These are phyloP conservation scores for Hyperoplus lanceolatus DNA, from an alignment of 2,797 vertebrate genomes.

Conservation along the genomic window DNA sequence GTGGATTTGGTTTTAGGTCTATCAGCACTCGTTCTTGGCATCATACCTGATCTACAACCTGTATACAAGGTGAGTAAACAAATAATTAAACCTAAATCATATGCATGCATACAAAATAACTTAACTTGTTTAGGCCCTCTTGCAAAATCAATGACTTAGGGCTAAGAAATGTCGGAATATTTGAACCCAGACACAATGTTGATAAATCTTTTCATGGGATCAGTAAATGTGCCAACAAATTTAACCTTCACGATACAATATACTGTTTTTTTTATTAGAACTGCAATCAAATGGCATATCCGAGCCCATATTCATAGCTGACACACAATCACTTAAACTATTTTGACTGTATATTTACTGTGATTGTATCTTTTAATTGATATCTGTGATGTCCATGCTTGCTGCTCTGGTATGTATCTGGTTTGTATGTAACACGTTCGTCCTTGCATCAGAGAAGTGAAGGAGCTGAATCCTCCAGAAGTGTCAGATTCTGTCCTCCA, in stretches of 20 bases:
- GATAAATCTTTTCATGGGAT: too few relatives aligned
- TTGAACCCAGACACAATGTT: too few relatives aligned
- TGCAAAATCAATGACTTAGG: not conserved
- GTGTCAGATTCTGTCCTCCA: slow-evolving; percentile 84
- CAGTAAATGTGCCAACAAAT: too few relatives aligned
- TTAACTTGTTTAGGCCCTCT: not conserved
- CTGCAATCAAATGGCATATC: not conserved
- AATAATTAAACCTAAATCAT: not conserved
- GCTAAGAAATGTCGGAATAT: too few relatives aligned
- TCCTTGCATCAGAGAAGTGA: slow-evolving; percentile 76
- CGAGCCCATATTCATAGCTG: not conserved
- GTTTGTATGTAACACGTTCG: not conserved
- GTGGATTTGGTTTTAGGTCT: slow-evolving; percentile 69
- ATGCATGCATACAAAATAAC: not conserved
- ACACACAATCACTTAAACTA: not conserved
- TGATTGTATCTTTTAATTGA: not conserved
- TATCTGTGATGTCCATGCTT: not conserved
- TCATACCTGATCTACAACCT: slow-evolving; percentile 86
- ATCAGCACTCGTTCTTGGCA: slow-evolving; percentile 79
- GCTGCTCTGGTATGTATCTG: not conserved
- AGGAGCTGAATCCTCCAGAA: slow-evolving; percentile 85
- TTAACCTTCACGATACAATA: too few relatives aligned
- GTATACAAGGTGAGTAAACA: slow-evolving; percentile 76
- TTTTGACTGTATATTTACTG: not conserved
- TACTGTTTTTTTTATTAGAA: too few relatives aligned